A percentile compares a stretch with the other conserved stretches of the same genome.
Evolutionary conservation across 1,140 invertebrate genomes (phyloP).

Genomic region (Aphaenogaster floridana): DNA sequence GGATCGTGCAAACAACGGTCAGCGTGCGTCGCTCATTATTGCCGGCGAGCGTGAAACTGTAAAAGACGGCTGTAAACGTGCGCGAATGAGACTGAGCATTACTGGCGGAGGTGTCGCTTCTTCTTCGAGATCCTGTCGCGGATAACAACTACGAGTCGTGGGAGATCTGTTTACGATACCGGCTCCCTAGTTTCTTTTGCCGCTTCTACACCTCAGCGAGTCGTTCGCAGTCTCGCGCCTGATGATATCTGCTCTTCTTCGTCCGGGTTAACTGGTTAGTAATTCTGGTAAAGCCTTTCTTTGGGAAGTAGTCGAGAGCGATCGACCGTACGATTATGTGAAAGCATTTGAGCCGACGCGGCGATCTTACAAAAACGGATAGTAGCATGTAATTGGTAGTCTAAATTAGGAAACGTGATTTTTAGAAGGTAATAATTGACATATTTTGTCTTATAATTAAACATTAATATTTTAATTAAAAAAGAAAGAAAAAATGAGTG

Average conservation of each 20-base stretch:
- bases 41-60: conserved; percentile 10
- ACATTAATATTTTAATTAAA: conserved; percentile 11
- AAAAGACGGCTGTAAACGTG: conserved; percentile 29
- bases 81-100: conserved; percentile 1
- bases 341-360: not conserved
- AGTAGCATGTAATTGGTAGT: not conserved
- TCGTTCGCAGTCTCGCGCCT: not conserved
- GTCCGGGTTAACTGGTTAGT: not conserved
- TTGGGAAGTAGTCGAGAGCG: not conserved
- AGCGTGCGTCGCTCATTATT: conserved; percentile 22
- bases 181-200: conserved; percentile 14
- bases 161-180: conserved; percentile 55
- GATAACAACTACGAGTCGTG: conserved; percentile 22
- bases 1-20: not conserved
- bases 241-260: conserved; percentile 40
- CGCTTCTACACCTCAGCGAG: conserved; percentile 24
- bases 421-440: not conserved
- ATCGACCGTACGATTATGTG: not conserved
- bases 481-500: not conserved
- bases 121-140: conserved; percentile 35
- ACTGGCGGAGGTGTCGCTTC: conserved; percentile 23
- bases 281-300: conserved; percentile 26
- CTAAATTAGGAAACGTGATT: conserved; percentile 4
- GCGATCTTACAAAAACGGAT: not conserved
- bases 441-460: not conserved